Conservation (phyloP, 2,888 invertebrate species). For the Oxyteleia sp. region DNA sequence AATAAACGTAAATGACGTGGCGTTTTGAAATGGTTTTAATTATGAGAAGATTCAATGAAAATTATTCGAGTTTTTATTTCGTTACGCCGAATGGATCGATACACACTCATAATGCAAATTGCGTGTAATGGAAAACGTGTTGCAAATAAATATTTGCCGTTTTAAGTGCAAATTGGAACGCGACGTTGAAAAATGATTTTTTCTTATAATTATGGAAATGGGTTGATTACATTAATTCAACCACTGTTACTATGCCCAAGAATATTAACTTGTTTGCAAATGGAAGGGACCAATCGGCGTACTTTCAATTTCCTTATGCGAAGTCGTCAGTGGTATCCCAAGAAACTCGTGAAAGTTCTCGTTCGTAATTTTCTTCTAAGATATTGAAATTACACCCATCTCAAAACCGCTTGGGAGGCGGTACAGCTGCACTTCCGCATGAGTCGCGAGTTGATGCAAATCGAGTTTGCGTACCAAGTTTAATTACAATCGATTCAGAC, state of each 20-base stretch:
- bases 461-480: slow-evolving; percentile 77
- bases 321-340: no score
- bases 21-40: not conserved
- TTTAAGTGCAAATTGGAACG: slow-evolving; percentile 14
- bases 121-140: slow-evolving; percentile 1
- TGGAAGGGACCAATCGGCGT: no score
- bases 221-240: slow-evolving; percentile 31
- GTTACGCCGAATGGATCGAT: no score
- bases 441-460: slow-evolving; percentile 77
- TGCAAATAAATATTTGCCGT: slow-evolving; percentile 11
- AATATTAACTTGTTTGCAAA: no score
- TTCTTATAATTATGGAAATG: slow-evolving; percentile 35
- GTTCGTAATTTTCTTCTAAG: no score
- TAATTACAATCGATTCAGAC: slow-evolving; percentile 76
- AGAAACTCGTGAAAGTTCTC: no score
- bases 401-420: slow-evolving; percentile 67
- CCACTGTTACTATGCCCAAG: no score
- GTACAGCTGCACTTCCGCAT: slow-evolving; percentile 64
- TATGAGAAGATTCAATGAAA: not conserved
- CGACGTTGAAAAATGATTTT: slow-evolving; percentile 9
- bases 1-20: no score
- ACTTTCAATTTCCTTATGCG: no score
- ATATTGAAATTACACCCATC: slow-evolving; percentile 77
- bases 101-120: not conserved
- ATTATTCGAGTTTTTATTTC: no score